Evolutionary conservation across 2,113 vertebrate species (phyloP).

Genomic region (Ifrita kowaldi): DNA sequence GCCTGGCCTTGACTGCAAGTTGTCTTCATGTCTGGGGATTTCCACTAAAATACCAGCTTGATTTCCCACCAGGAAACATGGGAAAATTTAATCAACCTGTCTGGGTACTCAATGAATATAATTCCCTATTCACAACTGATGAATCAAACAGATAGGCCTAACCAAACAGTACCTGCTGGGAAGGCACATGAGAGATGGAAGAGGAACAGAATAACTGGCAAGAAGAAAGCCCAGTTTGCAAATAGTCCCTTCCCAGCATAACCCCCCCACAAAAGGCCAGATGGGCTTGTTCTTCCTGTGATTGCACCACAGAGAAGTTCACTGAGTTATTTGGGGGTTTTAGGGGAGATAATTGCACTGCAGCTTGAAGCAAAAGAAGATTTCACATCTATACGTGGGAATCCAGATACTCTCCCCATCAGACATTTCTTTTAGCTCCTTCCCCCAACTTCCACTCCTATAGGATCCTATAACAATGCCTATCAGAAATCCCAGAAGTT

Average conservation of each 20-base stretch:
- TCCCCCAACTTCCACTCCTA: neutral
- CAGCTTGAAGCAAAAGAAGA: neutral
- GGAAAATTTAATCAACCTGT: conserved; percentile 58
- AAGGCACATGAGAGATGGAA: neutral
- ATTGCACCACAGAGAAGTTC: neutral
- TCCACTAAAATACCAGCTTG: conserved; percentile 34
- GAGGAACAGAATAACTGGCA: neutral
- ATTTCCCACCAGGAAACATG: conserved; percentile 52
- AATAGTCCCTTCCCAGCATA: neutral
- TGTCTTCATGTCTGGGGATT: conserved; percentile 6
- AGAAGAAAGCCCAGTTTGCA: neutral
- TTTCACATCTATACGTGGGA: neutral
- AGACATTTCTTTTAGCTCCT: neutral
- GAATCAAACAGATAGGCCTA: conserved; percentile 40
- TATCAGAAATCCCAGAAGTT: neutral
- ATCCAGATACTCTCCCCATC: neutral
- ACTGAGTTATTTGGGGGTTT: neutral
- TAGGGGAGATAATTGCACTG: neutral
- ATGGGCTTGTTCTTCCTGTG: neutral
- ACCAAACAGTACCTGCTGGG: neutral
- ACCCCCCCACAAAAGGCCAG: neutral
- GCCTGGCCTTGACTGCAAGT: neutral
- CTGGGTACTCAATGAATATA: neutral
- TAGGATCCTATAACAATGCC: neutral
- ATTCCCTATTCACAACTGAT: conserved; percentile 22